phyloP scores from a whole-genome alignment of 2,888 invertebrate genomes.

The Drosophila cognata region DNA sequence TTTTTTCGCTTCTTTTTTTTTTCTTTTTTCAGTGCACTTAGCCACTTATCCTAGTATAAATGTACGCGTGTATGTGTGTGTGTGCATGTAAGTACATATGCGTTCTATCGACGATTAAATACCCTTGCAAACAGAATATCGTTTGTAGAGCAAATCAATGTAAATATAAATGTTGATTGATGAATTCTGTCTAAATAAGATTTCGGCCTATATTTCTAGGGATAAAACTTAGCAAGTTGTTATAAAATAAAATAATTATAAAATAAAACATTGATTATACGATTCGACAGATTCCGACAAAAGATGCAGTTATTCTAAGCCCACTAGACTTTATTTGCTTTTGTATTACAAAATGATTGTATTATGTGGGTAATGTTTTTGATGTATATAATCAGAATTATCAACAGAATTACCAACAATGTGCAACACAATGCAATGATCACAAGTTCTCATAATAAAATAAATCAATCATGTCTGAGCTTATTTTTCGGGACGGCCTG shows the following conservation, averaged over 20 bases:
- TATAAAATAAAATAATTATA: background rate
- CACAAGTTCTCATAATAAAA: slow-evolving; percentile 38
- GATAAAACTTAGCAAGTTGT: background rate
- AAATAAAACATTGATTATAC: background rate
- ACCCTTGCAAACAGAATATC: background rate
- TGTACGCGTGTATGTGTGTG: background rate
- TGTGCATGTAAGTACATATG: background rate
- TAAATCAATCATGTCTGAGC: slow-evolving; percentile 46
- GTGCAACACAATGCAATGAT: slow-evolving; percentile 32
- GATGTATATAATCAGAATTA: slow-evolving; percentile 21
- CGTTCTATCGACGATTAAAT: background rate
- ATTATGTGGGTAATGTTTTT: background rate
- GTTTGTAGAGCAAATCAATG: background rate
- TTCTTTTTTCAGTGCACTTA: background rate
- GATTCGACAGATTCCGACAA: background rate
- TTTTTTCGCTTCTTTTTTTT: background rate
- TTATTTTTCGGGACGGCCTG: slow-evolving; percentile 29
- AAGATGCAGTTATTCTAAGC: background rate
- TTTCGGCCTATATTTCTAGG: background rate
- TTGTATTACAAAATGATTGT: background rate
- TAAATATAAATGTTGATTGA: background rate
- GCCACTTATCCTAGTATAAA: background rate
- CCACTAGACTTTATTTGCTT: background rate
- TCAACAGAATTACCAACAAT: slow-evolving; percentile 40
- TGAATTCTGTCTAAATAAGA: background rate